These are phyloP conservation scores for Stramonita haemastoma DNA, from an alignment of 2,888 invertebrate species.

Conservation along the genomic window DNA sequence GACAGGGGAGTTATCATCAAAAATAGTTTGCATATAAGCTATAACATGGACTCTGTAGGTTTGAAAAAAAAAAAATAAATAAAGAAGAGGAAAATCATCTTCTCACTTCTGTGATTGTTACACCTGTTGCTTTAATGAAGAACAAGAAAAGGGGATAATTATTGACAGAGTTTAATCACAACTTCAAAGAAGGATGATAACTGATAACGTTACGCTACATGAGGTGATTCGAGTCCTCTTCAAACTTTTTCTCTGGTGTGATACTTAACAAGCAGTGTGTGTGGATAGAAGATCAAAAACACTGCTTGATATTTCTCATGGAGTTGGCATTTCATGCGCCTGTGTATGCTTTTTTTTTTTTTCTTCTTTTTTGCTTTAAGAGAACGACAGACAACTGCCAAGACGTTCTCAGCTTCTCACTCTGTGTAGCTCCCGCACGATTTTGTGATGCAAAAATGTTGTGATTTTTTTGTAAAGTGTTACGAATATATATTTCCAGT, in stretches of 20 bases:
- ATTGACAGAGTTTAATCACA: neutral
- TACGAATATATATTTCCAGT: neutral
- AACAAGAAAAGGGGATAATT: neutral
- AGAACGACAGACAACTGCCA: neutral
- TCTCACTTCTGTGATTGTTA: neutral
- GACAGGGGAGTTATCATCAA: no score
- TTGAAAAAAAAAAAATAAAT: no score
- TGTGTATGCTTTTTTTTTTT: neutral
- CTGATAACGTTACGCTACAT: neutral
- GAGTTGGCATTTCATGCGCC: neutral
- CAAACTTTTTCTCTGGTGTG: neutral
- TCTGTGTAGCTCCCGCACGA: neutral
- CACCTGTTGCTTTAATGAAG: neutral
- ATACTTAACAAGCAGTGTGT: neutral
- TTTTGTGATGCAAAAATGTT: slow-evolving; percentile 28
- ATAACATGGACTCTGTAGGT: no score
- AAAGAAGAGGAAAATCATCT: no score
- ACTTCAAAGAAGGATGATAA: neutral
- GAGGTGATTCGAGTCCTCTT: no score
- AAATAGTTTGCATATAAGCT: no score
- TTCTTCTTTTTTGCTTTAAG: neutral
- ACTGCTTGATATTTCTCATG: neutral
- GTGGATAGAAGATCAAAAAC: neutral
- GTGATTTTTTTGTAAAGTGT: slow-evolving; percentile 25
- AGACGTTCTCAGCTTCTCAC: neutral